Conservation (phyloP, 1,140 invertebrate species). For the Conus ventricosus region DNA sequence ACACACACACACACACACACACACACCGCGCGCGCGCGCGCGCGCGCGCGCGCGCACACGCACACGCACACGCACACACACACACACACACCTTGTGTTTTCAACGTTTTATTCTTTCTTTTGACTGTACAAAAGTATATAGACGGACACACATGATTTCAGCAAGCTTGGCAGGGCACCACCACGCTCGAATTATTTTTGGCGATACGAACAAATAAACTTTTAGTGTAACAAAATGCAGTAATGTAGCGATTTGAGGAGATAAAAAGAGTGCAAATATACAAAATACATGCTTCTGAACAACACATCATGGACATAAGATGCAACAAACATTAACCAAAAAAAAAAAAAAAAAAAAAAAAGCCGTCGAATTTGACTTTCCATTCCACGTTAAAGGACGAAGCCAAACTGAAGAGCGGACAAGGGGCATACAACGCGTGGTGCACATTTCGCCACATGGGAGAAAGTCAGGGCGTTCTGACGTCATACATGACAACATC, state of each 20-base stretch:
- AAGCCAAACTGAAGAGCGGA: neutral
- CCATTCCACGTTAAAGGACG: neutral
- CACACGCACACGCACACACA: neutral
- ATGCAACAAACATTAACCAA: neutral
- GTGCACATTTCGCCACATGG: neutral
- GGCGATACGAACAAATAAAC: conserved; percentile 3
- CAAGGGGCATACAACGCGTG: neutral
- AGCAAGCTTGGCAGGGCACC: neutral
- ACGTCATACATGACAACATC: conserved; percentile 2
- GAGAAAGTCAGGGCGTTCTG: neutral
- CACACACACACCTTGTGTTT: neutral
- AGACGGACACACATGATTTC: conserved; percentile 7
- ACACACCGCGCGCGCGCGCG: too few relatives aligned
- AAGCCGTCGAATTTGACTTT: neutral
- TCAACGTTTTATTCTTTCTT: neutral
- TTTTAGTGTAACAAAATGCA: conserved; percentile 1
- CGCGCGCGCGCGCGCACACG: too few relatives aligned
- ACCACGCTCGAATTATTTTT: conserved; percentile 1
- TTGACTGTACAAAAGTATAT: conserved; percentile 7
- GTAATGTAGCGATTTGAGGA: neutral
- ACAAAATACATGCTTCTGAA: conserved; percentile 8
- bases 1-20: too few relatives aligned
- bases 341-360: too few relatives aligned
- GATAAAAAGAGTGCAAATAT: conserved; percentile 11
- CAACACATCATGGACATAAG: neutral